Conservation (phyloP, 2,797 vertebrate genomes). For the Galaxias olidus region DNA sequence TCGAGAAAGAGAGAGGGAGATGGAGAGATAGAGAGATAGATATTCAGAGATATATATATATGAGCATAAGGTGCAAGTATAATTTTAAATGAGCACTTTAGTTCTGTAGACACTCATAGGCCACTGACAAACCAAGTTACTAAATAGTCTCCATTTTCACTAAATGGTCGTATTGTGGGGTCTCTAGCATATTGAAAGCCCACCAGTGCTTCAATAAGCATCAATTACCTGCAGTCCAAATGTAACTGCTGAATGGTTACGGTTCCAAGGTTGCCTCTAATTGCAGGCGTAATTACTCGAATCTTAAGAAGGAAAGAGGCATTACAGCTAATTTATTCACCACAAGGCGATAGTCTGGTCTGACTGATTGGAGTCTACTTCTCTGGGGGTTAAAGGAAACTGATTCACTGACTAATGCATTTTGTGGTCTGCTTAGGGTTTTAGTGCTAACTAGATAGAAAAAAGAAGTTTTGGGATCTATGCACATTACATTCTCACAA, state of each 20-base stretch:
- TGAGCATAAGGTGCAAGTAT: no score
- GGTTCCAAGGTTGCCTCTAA: constrained; percentile 23
- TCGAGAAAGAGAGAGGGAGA: no score
- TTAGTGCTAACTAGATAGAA: neutral
- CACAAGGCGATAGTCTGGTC: constrained; percentile 17
- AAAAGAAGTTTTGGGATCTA: neutral
- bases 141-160: neutral
- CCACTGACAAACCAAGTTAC: no score
- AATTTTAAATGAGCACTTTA: no score
- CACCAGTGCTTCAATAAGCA: neutral
- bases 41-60: no score
- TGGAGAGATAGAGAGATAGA: no score
- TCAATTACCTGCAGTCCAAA: neutral
- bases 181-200: neutral
- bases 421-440: constrained; percentile 19
- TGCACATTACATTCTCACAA: neutral
- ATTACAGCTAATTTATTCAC: constrained; percentile 30
- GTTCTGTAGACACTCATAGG: no score
- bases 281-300: constrained; percentile 24
- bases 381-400: constrained; percentile 17
- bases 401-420: constrained; percentile 24
- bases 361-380: constrained; percentile 20
- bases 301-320: constrained; percentile 18
- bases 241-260: neutral
- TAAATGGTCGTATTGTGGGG: neutral